Percentiles rank a stretch among this genome's conserved stretches.
Evolutionary conservation across 1,140 invertebrate genomes (phyloP).

Genomic region (Notospermus geniculatus): DNA sequence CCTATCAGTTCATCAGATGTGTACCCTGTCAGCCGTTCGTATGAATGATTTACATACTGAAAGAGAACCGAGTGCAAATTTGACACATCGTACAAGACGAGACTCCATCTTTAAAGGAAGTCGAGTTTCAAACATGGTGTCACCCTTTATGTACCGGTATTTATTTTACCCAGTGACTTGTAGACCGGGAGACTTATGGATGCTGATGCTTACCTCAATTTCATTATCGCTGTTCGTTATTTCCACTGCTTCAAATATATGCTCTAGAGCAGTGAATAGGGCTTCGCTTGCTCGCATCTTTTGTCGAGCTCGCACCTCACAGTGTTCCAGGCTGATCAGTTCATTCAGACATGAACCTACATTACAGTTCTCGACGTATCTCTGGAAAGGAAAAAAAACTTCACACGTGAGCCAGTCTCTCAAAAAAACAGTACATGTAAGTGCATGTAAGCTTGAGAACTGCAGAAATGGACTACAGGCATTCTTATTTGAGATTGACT

Average conservation of each 20-base stretch:
- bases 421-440: too few relatives aligned
- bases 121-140: too few relatives aligned
- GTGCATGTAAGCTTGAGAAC: too few relatives aligned
- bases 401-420: too few relatives aligned
- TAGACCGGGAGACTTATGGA: neutral
- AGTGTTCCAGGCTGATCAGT: conserved; percentile 68
- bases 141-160: too few relatives aligned
- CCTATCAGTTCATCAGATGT: conserved; percentile 73
- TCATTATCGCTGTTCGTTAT: conserved; percentile 80
- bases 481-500: too few relatives aligned
- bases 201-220: conserved; percentile 68
- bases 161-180: too few relatives aligned
- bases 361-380: conserved; percentile 70
- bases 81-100: too few relatives aligned
- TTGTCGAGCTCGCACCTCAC: conserved; percentile 63
- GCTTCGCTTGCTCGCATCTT: conserved; percentile 67
- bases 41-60: conserved; percentile 78
- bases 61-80: conserved; percentile 30
- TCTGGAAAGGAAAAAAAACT: too few relatives aligned
- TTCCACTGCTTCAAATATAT: conserved; percentile 79
- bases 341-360: conserved; percentile 71
- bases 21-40: conserved; percentile 74
- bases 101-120: too few relatives aligned
- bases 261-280: conserved; percentile 80
- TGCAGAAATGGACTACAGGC: too few relatives aligned